Base-by-base conservation (phyloP, 1,140 invertebrate genomes). In the Drosophila elegans region DNA sequence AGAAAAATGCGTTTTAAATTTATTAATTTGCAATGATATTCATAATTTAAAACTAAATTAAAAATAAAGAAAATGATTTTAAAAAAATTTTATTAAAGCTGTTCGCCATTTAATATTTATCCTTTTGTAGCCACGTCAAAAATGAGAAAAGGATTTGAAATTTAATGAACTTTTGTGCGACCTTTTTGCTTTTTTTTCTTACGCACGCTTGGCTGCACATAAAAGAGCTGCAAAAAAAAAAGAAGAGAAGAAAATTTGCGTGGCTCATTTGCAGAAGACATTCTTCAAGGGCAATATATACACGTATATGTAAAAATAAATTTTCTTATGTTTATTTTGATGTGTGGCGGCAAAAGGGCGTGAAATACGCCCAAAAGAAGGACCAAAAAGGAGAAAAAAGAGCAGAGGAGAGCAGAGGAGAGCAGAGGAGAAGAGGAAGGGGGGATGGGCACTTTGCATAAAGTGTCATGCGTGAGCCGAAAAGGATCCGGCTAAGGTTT, bases 281-380 rank as follows among this genome's bases (percentile, higher is more conserved):
- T 74, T 38, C 52, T 66, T 57, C 52, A 21, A 57, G 41, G 53
- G 10, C 41, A 62, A 55, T 60, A 73, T 41, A 39, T 13, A 36
- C 13, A 45, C 3, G 11, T 44, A 55, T 73, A 54, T 45, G 41
- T 38, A 45, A 48, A 49, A 68, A 56, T 72, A 62, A 56, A 74
- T 74, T 80, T 74, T 56, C 63, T 57, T 59, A 51, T 78, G 68
- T 74, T 78, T 85, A 71, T 85, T 86, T 78, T 85, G 68, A 78
- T 85, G 83, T 71, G 82, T 80, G 82, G 74, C 27, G 74, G 69
- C 78, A 76, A 86, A 86, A 76, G 78, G 83, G 82, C 82, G 79
- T 79, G 83, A 88, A 86, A 82, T 76, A 34, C 78, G 46, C 74
- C 49, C 44, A 12, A 68, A 54, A 54, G 29, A 39, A n/a, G 41